Percentiles rank a stretch among this genome's conserved stretches.
Conservation (phyloP, 2,113 vertebrate species). For the Mobula birostris region DNA sequence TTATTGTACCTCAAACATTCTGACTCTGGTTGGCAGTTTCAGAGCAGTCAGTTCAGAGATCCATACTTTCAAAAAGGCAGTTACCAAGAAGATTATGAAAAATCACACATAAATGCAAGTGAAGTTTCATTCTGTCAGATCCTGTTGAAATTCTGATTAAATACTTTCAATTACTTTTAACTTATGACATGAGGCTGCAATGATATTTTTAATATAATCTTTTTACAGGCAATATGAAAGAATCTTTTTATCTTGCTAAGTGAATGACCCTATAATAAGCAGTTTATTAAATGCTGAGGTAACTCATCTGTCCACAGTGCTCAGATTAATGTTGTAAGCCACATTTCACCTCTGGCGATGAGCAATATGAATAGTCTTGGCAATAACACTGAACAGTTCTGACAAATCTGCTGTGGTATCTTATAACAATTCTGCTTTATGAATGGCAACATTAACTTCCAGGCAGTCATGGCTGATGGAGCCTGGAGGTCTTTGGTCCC, state of each 20-base stretch:
- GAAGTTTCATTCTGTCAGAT: slow-evolving; percentile 36
- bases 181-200: slow-evolving; percentile 12
- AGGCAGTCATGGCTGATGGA: neutral
- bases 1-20: too few species aligned
- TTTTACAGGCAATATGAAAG: slow-evolving; percentile 33
- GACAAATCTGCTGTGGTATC: slow-evolving; percentile 27
- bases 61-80: neutral
- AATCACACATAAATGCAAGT: slow-evolving; percentile 16
- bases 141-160: slow-evolving; percentile 15
- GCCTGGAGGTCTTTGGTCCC: neutral
- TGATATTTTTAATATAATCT: slow-evolving; percentile 36
- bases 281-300: slow-evolving; percentile 36
- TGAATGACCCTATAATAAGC: slow-evolving; percentile 32
- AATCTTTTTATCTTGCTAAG: slow-evolving; percentile 31
- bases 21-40: neutral
- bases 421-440: slow-evolving; percentile 5
- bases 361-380: slow-evolving; percentile 33
- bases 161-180: slow-evolving; percentile 34
- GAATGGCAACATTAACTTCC: slow-evolving; percentile 1
- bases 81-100: slow-evolving; percentile 1
- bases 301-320: slow-evolving; percentile 29
- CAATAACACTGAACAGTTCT: slow-evolving; percentile 29
- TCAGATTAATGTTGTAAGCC: slow-evolving; percentile 21
- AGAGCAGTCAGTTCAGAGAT: neutral
- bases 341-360: slow-evolving; percentile 29